A percentile compares a stretch with the other conserved stretches of the same genome.
Conservation (phyloP, 30 jellyfish, hydroid and myxozoan genomes). For the Phacellophora camtschatica region DNA sequence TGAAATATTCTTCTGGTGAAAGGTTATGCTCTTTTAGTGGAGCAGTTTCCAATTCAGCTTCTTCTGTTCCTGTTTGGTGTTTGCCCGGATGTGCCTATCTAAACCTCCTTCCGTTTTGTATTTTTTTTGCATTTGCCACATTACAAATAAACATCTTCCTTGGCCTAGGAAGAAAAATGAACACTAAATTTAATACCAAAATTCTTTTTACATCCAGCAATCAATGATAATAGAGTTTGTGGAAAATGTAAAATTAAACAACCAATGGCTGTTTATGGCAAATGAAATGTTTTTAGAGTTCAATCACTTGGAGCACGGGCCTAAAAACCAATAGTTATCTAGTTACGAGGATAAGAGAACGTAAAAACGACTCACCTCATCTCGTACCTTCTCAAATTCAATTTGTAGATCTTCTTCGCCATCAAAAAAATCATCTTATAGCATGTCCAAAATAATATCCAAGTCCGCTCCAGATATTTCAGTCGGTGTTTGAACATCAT, state of each 20-base stretch:
- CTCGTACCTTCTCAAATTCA: background rate
- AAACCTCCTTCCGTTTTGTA: background rate
- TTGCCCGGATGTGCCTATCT: background rate
- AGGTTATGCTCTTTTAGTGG: background rate
- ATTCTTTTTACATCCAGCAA: background rate
- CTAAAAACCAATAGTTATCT: background rate
- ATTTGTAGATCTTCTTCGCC: background rate
- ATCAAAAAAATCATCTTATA: background rate
- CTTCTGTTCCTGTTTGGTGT: background rate
- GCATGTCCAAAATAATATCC: background rate
- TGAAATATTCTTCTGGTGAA: background rate
- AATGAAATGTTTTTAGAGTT: no score
- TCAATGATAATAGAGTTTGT: background rate
- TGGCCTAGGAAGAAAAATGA: background rate
- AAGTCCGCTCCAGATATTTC: background rate
- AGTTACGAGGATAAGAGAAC: background rate
- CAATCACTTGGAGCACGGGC: background rate
- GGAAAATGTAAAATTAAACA: background rate
- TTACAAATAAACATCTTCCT: no score
- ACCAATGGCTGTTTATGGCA: no score
- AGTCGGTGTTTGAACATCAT: background rate
- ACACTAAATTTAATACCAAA: background rate
- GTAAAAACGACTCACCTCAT: background rate
- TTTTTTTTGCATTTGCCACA: no score
- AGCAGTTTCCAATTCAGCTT: background rate